Conservation (phyloP, 2,888 invertebrate genomes). For the Slavum lentiscoides region DNA sequence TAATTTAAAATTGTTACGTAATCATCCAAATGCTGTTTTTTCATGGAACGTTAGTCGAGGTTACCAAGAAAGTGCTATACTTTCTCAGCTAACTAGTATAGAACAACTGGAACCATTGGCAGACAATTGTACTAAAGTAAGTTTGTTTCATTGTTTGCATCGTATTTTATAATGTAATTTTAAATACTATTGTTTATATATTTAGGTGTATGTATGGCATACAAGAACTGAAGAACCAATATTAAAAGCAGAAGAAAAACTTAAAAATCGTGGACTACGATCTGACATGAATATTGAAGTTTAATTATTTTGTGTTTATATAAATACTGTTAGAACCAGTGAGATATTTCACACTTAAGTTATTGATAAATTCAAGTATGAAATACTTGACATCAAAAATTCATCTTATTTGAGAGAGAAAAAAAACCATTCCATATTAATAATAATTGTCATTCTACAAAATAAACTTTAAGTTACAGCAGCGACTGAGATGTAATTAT, state of each 20-base stretch:
- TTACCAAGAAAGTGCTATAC: constrained; percentile 83
- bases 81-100: constrained; percentile 69
- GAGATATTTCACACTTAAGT: too few species aligned
- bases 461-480: too few species aligned
- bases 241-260: constrained; percentile 70
- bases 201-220: constrained; percentile 94
- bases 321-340: neutral
- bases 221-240: constrained; percentile 90
- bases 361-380: too few species aligned
- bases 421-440: too few species aligned
- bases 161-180: neutral
- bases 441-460: too few species aligned
- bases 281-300: constrained; percentile 69
- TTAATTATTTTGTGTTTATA: constrained; percentile 56
- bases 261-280: constrained; percentile 63
- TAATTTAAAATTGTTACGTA: constrained; percentile 73
- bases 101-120: constrained; percentile 88
- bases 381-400: too few species aligned
- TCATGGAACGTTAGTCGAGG: constrained; percentile 85
- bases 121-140: constrained; percentile 80
- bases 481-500: too few species aligned
- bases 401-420: too few species aligned
- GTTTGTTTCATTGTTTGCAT: neutral
- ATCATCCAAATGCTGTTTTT: constrained; percentile 70
- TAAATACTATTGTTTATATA: constrained; percentile 45